A percentile compares a stretch with the other conserved stretches of the same genome.
phyloP scores from a whole-genome alignment of 2,888 invertebrate species.

The Amblyteles armatorius region DNA sequence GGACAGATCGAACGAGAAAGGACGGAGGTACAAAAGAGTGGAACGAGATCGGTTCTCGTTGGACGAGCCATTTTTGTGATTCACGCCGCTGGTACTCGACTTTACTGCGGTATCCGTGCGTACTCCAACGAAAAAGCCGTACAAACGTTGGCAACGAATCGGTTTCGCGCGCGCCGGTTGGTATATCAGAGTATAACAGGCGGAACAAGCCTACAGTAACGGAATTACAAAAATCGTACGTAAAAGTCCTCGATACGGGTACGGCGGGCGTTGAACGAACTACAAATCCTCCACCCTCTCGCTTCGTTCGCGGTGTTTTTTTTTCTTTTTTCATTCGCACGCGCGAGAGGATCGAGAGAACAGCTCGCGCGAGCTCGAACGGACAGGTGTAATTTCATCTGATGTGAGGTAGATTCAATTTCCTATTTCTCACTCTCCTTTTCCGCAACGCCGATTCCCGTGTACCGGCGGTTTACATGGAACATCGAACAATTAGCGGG shows the following conservation, averaged over 20 bases:
- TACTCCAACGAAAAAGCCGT: conserved; percentile 29
- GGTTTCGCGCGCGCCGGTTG: not conserved
- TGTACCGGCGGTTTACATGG: conserved; percentile 48
- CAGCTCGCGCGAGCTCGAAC: conserved; percentile 51
- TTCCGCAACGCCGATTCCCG: conserved; percentile 46
- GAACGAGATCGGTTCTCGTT: conserved; percentile 50
- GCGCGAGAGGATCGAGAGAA: conserved; percentile 53
- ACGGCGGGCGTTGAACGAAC: conserved; percentile 12
- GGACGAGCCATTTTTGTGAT: conserved; percentile 65
- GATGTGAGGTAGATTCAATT: conserved; percentile 64
- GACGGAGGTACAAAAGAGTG: conserved; percentile 59
- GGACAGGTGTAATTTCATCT: conserved; percentile 67
- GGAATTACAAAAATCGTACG: conserved; percentile 54
- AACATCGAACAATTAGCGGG: conserved; percentile 48
- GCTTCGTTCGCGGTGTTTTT: not conserved
- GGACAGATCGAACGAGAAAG: conserved; percentile 68
- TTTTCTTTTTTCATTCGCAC: conserved; percentile 53
- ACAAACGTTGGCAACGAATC: conserved; percentile 37
- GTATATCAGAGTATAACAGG: conserved; percentile 18
- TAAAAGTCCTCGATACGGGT: conserved; percentile 42
- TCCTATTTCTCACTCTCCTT: conserved; percentile 68
- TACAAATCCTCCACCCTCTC: conserved; percentile 16
- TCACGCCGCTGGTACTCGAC: conserved; percentile 53
- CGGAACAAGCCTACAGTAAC: conserved; percentile 31
- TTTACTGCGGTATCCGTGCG: conserved; percentile 36